phyloP scores from a whole-genome alignment of 23 tunicate genomes.

The Styela clava region DNA sequence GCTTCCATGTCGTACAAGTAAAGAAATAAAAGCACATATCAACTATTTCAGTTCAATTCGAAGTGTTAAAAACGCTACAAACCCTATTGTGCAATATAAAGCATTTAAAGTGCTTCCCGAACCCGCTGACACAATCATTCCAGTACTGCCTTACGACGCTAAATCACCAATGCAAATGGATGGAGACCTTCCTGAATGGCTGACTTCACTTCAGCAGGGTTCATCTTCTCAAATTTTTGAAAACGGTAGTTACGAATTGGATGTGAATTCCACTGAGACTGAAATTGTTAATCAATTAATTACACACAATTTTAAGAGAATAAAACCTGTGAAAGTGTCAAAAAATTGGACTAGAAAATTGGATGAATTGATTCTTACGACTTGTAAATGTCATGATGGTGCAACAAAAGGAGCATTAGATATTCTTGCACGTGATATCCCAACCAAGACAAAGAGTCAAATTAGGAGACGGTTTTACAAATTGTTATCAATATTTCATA shows the following conservation, averaged over 20 bases:
- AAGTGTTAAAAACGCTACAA: neutral
- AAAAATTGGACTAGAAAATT: conserved; percentile 5
- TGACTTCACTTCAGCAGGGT: neutral
- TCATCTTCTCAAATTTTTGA: neutral
- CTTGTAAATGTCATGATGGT: neutral
- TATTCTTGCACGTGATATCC: neutral
- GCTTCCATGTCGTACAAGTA: neutral
- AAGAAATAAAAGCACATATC: neutral
- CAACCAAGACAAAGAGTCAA: neutral
- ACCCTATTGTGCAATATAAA: conserved; percentile 2
- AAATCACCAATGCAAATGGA: neutral
- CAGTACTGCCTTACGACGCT: neutral
- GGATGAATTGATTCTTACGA: conserved; percentile 1
- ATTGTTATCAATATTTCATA: neutral
- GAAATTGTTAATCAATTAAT: neutral
- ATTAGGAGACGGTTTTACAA: conserved; percentile 5
- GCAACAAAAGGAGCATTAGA: neutral
- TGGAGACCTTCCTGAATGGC: conserved; percentile 13
- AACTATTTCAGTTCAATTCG: neutral
- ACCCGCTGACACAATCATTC: neutral
- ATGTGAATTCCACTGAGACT: neutral
- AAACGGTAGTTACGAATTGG: no score
- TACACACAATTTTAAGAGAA: neutral
- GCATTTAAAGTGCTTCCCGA: neutral
- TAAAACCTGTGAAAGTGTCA: neutral